A percentile compares a stretch with the other conserved stretches of the same genome.
phyloP scores from a whole-genome alignment of 2,888 invertebrate genomes.

The Drosophila kambysellisi region DNA sequence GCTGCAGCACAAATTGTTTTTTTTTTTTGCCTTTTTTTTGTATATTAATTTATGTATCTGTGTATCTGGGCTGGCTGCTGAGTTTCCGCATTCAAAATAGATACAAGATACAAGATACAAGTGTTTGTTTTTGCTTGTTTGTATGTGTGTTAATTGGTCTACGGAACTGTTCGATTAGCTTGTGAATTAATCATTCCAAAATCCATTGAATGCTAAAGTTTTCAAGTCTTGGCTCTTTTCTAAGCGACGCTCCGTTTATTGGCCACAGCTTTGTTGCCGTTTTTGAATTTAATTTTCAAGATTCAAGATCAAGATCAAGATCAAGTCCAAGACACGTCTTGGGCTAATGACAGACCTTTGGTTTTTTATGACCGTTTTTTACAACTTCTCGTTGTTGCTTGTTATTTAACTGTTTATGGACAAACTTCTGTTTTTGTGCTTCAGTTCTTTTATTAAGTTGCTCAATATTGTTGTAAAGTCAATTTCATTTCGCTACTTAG shows the following conservation, averaged over 20 bases:
- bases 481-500: constrained; percentile 41
- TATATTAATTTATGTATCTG: constrained; percentile 8
- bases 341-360: constrained; percentile 17
- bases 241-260: constrained; percentile 19
- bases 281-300: constrained; percentile 65
- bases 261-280: constrained; percentile 1
- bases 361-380: constrained; percentile 61
- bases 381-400: constrained; percentile 39
- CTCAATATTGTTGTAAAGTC: constrained; percentile 27
- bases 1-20: constrained; percentile 18
- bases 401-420: constrained; percentile 50
- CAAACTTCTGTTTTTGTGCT: constrained; percentile 49
- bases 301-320: constrained; percentile 66
- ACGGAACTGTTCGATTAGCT: constrained; percentile 47
- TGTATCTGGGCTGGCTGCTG: constrained; percentile 28
- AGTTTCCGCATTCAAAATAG: constrained; percentile 64
- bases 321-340: constrained; percentile 10
- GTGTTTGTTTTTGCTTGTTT: neutral
- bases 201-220: constrained; percentile 15
- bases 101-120: constrained; percentile 17
- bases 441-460: constrained; percentile 36
- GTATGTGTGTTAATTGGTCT: constrained; percentile 12
- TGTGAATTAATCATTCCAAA: constrained; percentile 45
- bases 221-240: constrained; percentile 25
- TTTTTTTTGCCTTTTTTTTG: neutral